Evolutionary conservation across 2,888 invertebrate genomes (phyloP).

Genomic region (Tuberolachnus salignus): DNA sequence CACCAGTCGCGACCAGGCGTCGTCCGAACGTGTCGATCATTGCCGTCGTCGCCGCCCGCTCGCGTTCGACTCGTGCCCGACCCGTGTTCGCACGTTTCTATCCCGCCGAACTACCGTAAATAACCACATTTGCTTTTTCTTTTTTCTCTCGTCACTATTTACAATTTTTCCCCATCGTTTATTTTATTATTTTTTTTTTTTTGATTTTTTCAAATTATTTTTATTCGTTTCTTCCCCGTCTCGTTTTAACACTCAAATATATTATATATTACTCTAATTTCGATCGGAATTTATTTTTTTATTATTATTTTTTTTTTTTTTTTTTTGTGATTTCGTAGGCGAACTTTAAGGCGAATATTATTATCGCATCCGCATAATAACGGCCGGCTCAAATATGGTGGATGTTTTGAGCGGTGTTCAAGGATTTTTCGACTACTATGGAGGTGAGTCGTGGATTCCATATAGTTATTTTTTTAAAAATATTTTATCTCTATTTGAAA

Average conservation of each 20-base stretch:
- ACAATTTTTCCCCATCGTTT: too few relatives aligned
- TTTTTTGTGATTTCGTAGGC: slow-evolving; percentile 21
- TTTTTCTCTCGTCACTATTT: too few relatives aligned
- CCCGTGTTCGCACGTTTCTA: background rate
- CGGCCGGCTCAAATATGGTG: background rate
- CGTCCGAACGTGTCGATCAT: too few relatives aligned
- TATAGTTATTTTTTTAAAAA: too few relatives aligned
- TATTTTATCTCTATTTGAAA: too few relatives aligned
- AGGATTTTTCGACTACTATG: slow-evolving; percentile 80
- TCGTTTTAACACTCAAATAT: too few relatives aligned
- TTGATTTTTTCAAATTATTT: too few relatives aligned
- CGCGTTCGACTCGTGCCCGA: background rate
- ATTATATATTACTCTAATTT: too few relatives aligned
- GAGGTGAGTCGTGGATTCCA: too few relatives aligned
- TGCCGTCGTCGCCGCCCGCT: background rate
- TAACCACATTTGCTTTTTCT: background rate
- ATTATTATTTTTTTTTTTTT: slow-evolving; percentile 2
- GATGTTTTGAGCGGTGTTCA: slow-evolving; percentile 64
- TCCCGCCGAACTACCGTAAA: background rate
- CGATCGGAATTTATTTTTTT: background rate
- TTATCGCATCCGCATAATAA: background rate
- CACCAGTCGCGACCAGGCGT: slow-evolving; percentile 19
- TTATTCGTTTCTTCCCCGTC: too few relatives aligned
- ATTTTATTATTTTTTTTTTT: too few relatives aligned
- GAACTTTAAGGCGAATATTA: background rate